phyloP scores from a whole-genome alignment of 2,113 vertebrate genomes.

The Silurus meridionalis region DNA sequence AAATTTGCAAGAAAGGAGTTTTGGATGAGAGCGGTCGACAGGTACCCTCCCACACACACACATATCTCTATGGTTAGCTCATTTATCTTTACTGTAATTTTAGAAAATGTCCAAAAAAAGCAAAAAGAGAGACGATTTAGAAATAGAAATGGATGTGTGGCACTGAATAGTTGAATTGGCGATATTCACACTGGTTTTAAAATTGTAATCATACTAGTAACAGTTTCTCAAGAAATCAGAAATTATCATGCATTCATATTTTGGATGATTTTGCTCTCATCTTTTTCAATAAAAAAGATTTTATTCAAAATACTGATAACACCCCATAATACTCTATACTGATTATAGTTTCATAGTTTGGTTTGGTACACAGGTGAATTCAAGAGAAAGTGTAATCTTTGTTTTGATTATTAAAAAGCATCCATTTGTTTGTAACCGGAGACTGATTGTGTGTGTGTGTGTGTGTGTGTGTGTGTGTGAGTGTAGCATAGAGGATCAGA shows the following conservation, averaged over 20 bases:
- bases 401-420: neutral
- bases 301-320: too few relatives aligned
- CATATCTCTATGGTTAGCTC: neutral
- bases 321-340: neutral
- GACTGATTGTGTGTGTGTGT: neutral
- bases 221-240: too few relatives aligned
- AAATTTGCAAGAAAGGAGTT: constrained; percentile 83
- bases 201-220: too few relatives aligned
- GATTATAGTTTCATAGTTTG: neutral
- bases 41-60: constrained; percentile 66
- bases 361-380: neutral
- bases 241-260: neutral
- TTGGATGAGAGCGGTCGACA: constrained; percentile 74
- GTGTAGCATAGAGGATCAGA: constrained; percentile 68
- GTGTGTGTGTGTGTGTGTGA: constrained; percentile 10
- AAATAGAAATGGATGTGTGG: too few relatives aligned
- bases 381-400: neutral
- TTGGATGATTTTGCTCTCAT: neutral
- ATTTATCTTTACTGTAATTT: neutral
- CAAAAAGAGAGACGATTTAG: too few relatives aligned
- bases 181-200: too few relatives aligned
- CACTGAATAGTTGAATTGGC: too few relatives aligned
- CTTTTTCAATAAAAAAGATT: too few relatives aligned
- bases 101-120: neutral
- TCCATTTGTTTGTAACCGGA: neutral